Evolutionary conservation across 1,140 invertebrate species (phyloP), one percentile per base, ranked within the genome.

Genomic region (Dolichoris vasculosae): DNA sequence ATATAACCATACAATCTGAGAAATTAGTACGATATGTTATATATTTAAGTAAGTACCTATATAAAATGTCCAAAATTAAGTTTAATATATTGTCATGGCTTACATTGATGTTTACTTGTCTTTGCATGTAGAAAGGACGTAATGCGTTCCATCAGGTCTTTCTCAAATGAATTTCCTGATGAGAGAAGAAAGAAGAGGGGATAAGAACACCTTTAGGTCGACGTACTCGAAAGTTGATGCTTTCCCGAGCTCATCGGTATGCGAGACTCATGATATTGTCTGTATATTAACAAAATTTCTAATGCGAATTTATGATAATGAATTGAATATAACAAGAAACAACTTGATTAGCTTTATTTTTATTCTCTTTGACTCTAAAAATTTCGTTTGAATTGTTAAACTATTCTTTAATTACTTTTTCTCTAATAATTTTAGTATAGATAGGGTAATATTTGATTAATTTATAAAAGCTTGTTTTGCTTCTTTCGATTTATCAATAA

Each of bases 171-270:
- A 35, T 20, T 71, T 71, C 2, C 17, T 11, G 17, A 23, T 4
- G 4, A 9, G 8, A 11, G 20, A n/a, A 38, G n/a, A 20, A 82
- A 71, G 11, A 20, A 82, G 64, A 38, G 51, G 69, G 46, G 67
- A 46, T 23, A 48, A 73, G 67, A 86, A 55, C 26, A 80, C 17
- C 11, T 38, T 77, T 64, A 84, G 91, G 90, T 92, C 91, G 89
- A 91, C 85, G 91, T 90, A 91, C 91, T 93, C 92, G 90, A 93
- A 92, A 93, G 91, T 93, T 55, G 85, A 89, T 89, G 90, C 89
- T 91, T 90, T 92, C 88, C 88, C 89, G 89, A 40, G 51, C 88
- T 88, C 88, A 90, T 92, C 87, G 87, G 89, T 90, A 91, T 91
- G 87, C 89, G 81, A 86, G 88, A 2, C 35, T 26, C 88, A 87